Evolutionary conservation across 2,888 invertebrate genomes (phyloP), one percentile per base, ranked within the genome.

Genomic region (Erebia ligea): DNA sequence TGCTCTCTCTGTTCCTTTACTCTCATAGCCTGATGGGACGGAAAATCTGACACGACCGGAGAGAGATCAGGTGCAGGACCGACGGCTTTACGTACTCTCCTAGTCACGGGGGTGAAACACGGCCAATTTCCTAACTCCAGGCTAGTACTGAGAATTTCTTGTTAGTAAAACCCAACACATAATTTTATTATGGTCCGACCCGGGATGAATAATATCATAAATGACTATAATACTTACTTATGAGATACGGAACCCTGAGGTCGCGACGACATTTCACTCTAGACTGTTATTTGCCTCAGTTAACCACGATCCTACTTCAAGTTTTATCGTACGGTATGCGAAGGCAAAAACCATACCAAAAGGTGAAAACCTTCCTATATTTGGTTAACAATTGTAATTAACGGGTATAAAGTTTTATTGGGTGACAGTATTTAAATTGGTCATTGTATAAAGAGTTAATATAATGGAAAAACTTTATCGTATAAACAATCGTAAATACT

Each of bases 361-460:
- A 64, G 52, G 52, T 64, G 64, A 17, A 64, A 58, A 67, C 63
- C 57, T 54, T 10, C 64, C 67, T 56, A 15, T 65, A 68, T 61
- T 59, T 50, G 67, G 70, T 40, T 11, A 48, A 54, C 15, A 19
- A 50, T 42, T 40, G 59, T 67, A 72, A 70, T 74, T 74, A 74
- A 67, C 67, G 64, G 19, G 21, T 61, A 72, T 71, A 57, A 69
- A 73, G 56, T 64, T 74, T 74, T 72, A 74, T 72, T 69, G 68
- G 63, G 72, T 67, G 68, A 68, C 63, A 72, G 64, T 67, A 74
- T 70, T 72, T 70, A 68, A 69, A 73, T 73, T 67, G 70, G 63
- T 58, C 40, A 34, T 64, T 64, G 54, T 64, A 19, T 52, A 40
- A 54, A 64, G n/a, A 64, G 54, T 40, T n/a, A 17, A 54, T 34